phyloP scores from a whole-genome alignment of 2,888 invertebrate genomes.

The Torymus auratus region DNA sequence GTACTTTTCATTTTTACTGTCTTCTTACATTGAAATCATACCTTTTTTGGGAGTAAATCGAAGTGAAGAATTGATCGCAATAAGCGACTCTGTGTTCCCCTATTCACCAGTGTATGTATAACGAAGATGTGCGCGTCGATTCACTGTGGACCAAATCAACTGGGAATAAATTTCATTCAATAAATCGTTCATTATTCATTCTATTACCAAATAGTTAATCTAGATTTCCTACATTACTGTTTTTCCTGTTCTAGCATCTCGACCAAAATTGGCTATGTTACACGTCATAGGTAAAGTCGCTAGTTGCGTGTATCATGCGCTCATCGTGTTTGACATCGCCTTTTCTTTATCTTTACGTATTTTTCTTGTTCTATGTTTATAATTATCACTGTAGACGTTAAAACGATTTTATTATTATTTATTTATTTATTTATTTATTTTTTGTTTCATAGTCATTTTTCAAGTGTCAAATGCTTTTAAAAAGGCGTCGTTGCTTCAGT shows the following conservation, averaged over 20 bases:
- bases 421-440: no score
- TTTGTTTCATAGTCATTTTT: constrained; percentile 55
- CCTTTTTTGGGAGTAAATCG: no score
- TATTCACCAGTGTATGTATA: no score
- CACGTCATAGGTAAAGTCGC: constrained; percentile 76
- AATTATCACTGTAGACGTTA: constrained; percentile 48
- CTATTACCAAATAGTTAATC: neutral
- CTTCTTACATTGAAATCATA: no score
- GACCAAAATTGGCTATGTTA: constrained; percentile 75
- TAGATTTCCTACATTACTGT: constrained; percentile 39
- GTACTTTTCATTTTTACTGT: constrained; percentile 73
- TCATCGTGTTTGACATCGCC: constrained; percentile 60
- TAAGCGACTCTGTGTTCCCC: no score
- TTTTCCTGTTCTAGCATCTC: constrained; percentile 76
- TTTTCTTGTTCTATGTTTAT: constrained; percentile 31
- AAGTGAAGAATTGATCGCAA: no score
- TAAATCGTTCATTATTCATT: no score
- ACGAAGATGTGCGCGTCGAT: no score
- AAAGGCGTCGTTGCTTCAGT: constrained; percentile 41
- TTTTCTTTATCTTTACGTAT: constrained; percentile 50
- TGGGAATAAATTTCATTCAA: no score
- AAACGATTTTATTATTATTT: constrained; percentile 10
- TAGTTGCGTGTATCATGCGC: constrained; percentile 64
- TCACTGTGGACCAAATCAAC: no score
- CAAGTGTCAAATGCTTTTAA: constrained; percentile 33